Evolutionary conservation across 2,888 invertebrate species (phyloP), one percentile per base, ranked within the genome.

Genomic region (Peribatodes rhomboidaria): DNA sequence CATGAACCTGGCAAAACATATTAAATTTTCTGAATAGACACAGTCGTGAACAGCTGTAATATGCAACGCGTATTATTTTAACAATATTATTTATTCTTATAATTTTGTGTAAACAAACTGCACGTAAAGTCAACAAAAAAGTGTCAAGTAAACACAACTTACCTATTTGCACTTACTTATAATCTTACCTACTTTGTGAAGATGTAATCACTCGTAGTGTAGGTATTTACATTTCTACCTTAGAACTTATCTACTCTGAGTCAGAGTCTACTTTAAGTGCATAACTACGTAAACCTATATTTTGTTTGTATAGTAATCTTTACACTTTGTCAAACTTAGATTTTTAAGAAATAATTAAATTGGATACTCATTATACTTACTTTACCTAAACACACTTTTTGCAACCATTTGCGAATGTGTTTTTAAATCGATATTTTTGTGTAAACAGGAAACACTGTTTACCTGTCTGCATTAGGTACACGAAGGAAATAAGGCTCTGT

Each of bases 61-160:
- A n/a, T n/a, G n/a, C n/a, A n/a, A n/a, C n/a, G n/a, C n/a, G n/a
- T n/a, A n/a, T n/a, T n/a, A n/a, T n/a, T n/a, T n/a, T n/a, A n/a
- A n/a, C n/a, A n/a, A n/a, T n/a, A n/a, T n/a, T n/a, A n/a, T n/a
- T n/a, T n/a, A n/a, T 27, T 27, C 27, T 27, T 27, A n/a, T 6
- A 27, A 4, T 27, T 41, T 1, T 14, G n/a, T 46, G 46, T 22
- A 46, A n/a, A 18, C 18, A 14, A 31, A 35, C 49, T 14, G 14
- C 31, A 50, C 33, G 33, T 35, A 33, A 4, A 16, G 27, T 10
- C 50, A 49, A 50, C 50, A 50, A 18, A 35, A 16, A 35, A 16
- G 50, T 53, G 53, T 53, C 37, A 53, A 14, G 10, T 33, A 18
- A 42, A 50, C 10, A 18, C n/a, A 20, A 41, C 35, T n/a, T 27